Base-by-base conservation (phyloP, 2,888 invertebrate species). In the Laothoe populi region DNA sequence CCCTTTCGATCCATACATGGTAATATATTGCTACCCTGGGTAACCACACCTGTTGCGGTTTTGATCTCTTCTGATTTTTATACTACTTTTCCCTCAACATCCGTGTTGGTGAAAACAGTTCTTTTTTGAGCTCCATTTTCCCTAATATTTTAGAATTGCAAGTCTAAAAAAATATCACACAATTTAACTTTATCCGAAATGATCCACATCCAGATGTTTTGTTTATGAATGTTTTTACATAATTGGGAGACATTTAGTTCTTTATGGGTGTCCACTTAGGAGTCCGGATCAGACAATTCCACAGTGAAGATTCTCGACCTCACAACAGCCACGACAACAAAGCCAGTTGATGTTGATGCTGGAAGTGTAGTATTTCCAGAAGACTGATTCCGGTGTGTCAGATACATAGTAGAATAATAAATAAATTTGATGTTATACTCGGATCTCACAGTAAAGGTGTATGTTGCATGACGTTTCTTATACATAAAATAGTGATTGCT, bases 341-440 rank as follows among this genome's bases (percentile, higher is more conserved):
- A 8, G 19, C 53, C 53, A 10, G 53, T 19, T 19, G 35, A 53
- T 31, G 31, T 19, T 19, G 35, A 53, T 31, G 31, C 11, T 53
- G 53, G 35, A 35, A 16, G 71, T 63, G 75, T 84, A 65, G 76
- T 77, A 62, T 84, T 85, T 69, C 86, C 86, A 38, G 70, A 82
- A 78, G 75, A 84, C 75, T 86, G 82, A 83, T 69, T 63, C 46
- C 13, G n/a, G 11, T 59, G 58, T 48, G 19, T 11, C 40, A 24
- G 24, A 46, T 38, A 57, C 21, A 45, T n/a, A 57, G 45, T 35
- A 35, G 19, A 38, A 57, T 21, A 31, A 44, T 21, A 31, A 44
- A 62, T 23, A 45, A 11, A 31, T 4, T 16, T 21, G 45, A n/a
- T 13, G 26, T 31, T 45, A 24, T 53, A 19, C 19, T 53, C 35